Conservation (phyloP, 2,888 invertebrate genomes). For the Rhogogaster chlorosoma region DNA sequence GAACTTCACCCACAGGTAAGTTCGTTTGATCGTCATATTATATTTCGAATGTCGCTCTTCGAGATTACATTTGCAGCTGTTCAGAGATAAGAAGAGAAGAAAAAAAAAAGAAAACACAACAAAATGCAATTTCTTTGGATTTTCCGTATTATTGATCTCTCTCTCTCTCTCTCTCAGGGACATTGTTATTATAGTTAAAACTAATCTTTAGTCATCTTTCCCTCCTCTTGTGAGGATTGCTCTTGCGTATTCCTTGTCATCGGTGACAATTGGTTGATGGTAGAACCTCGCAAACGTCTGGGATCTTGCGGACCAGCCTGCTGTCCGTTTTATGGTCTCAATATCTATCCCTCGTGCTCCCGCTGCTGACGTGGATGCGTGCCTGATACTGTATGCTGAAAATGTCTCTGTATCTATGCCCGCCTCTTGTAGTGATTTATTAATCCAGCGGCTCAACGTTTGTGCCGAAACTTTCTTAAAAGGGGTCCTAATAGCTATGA, state of each 20-base stretch:
- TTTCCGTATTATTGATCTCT: too few species aligned
- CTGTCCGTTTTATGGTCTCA: constrained; percentile 57
- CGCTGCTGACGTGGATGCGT: constrained; percentile 63
- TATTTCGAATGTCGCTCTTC: constrained; percentile 5
- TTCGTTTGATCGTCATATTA: background rate
- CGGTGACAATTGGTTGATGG: constrained; percentile 27
- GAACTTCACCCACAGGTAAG: too few species aligned
- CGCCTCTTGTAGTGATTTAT: constrained; percentile 42
- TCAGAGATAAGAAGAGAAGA: too few species aligned
- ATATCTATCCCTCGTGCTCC: constrained; percentile 56
- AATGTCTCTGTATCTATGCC: constrained; percentile 59
- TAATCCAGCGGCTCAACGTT: constrained; percentile 59
- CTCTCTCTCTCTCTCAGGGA: too few species aligned
- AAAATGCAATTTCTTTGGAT: background rate
- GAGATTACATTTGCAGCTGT: background rate
- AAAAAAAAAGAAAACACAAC: too few species aligned
- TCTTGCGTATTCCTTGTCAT: background rate
- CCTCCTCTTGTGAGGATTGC: background rate
- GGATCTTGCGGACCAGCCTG: constrained; percentile 61
- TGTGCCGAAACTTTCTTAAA: constrained; percentile 57
- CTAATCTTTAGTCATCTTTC: too few species aligned
- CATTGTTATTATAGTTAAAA: too few species aligned
- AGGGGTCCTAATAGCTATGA: constrained; percentile 58
- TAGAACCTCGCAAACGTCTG: constrained; percentile 58
- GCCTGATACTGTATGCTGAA: constrained; percentile 58